Evolutionary conservation across 2,113 vertebrate species (phyloP), one percentile per base, ranked within the genome.

Genomic region (Ovis canadensis): DNA sequence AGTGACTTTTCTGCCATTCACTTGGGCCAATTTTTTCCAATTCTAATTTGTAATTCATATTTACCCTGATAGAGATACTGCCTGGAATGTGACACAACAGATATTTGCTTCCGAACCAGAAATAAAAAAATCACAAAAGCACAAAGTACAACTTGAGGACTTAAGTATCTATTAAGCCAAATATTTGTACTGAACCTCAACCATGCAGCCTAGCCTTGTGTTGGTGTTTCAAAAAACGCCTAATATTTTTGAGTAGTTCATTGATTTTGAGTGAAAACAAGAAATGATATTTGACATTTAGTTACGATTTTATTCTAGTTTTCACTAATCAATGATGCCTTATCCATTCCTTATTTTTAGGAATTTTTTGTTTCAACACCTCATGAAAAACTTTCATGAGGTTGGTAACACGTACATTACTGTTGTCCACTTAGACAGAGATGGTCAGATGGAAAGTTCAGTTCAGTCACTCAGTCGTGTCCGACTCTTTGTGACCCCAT

Each of bases 201-300:
- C 45, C 78, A 81, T 27, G 33, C 33, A 31, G 29, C 54, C 14
- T 7, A 81, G 25, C 54, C 90, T 48, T 19, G 2, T 23, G 21
- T 10, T 15, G 2, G 7, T 50, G 14, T 62, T 77, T 43, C 95
- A 55, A 89, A 89, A 82, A 54, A 62, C 19, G 3, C 6, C 25
- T 19, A 45, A 27, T 6, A 43, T 19, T 62, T 84, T 3, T 25
- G 31, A 95, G 85, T 29, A 29, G 82, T 33, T 29, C 3, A 62
- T 12, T 91, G 52, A 23, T 92, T 97, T 48, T 64, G 45, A 91
- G 50, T n/a, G 54, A 94, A 91, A 97, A 52, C 16, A 88, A 96
- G 2, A 89, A 96, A 43, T 62, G 6, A 33, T 57, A 87, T 62
- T 93, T 90, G 52, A 77, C 31, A 29, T 31, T 27, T 90, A 10